Percentiles rank a stretch among this genome's conserved stretches.
These are phyloP conservation scores for Panagrolaimus sp. DNA, from an alignment of 1,140 invertebrate species.

Conservation along the genomic window DNA sequence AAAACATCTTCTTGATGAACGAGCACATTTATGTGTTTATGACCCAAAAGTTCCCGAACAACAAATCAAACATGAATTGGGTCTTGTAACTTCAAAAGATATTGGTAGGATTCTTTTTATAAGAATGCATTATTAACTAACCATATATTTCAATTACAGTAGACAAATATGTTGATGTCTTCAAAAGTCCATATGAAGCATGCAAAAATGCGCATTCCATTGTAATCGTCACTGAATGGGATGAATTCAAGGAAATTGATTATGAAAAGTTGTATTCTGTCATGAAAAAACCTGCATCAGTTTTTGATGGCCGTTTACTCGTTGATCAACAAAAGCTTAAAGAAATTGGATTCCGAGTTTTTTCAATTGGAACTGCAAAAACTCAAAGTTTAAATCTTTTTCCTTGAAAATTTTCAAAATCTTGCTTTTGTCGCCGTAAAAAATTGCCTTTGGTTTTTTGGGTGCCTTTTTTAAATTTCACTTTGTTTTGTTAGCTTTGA, in stretches of 20 bases:
- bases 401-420: background rate
- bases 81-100: conserved; percentile 25
- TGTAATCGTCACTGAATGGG: conserved; percentile 97
- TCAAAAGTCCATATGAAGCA: conserved; percentile 77
- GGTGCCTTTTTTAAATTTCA: too few relatives aligned
- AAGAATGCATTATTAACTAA: too few relatives aligned
- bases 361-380: conserved; percentile 74
- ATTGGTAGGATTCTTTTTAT: background rate
- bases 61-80: conserved; percentile 56
- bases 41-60: conserved; percentile 79
- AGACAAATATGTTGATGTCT: conserved; percentile 69
- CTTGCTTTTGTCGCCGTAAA: too few relatives aligned
- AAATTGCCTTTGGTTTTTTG: too few relatives aligned
- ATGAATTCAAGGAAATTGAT: conserved; percentile 82
- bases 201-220: conserved; percentile 83
- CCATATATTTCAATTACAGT: conserved; percentile 31
- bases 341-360: conserved; percentile 89
- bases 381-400: conserved; percentile 45
- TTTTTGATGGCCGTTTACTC: conserved; percentile 95
- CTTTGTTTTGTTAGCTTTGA: too few relatives aligned
- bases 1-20: conserved; percentile 86
- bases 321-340: conserved; percentile 77
- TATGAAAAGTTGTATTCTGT: conserved; percentile 79
- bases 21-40: conserved; percentile 86
- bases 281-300: conserved; percentile 96